Evolutionary conservation across 2,113 vertebrate genomes (phyloP).

Genomic region (Cygnus atratus): DNA sequence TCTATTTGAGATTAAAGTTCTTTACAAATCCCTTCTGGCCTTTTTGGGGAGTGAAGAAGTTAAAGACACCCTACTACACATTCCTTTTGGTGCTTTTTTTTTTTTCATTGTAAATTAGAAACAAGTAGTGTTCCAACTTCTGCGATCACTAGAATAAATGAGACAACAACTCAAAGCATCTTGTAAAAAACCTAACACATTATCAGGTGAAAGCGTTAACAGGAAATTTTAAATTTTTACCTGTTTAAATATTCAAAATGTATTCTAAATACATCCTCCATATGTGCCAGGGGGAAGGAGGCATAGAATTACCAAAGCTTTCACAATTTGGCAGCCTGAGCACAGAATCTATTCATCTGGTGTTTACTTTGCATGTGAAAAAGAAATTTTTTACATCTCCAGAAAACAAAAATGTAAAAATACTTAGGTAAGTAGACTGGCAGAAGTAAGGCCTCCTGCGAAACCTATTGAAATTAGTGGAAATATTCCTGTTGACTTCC

Average conservation of each 20-base stretch:
- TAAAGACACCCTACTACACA: conserved; percentile 40
- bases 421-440: neutral
- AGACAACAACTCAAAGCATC: conserved; percentile 22
- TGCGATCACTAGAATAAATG: neutral
- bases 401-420: neutral
- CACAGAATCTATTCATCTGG: neutral
- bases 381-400: neutral
- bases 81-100: conserved; percentile 17
- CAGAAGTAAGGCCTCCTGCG: neutral
- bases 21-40: conserved; percentile 55
- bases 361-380: neutral
- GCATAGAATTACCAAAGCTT: neutral
- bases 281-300: neutral
- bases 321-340: neutral
- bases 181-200: conserved; percentile 44
- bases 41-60: conserved; percentile 52
- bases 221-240: conserved; percentile 9
- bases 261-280: neutral
- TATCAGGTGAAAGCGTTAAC: conserved; percentile 27
- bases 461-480: neutral
- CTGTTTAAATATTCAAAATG: conserved; percentile 7
- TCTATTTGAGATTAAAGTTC: conserved; percentile 70
- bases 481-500: neutral
- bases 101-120: conserved; percentile 14
- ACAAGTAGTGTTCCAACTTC: conserved; percentile 28